phyloP scores from a whole-genome alignment of 2,113 vertebrate species.

The Chloroceryle aenea region DNA sequence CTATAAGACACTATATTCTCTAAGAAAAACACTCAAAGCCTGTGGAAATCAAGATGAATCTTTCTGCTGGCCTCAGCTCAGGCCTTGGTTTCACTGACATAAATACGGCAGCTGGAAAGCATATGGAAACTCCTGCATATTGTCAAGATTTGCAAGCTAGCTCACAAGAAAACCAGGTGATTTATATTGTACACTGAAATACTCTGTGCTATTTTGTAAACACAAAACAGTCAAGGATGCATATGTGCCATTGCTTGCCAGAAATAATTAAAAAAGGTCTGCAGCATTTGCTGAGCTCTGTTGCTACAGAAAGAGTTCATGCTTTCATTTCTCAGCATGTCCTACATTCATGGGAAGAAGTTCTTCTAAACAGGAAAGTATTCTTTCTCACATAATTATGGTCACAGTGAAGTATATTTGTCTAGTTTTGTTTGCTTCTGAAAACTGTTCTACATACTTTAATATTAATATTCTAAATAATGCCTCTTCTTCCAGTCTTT shows the following conservation, averaged over 20 bases:
- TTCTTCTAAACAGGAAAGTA: background rate
- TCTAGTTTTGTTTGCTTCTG: background rate
- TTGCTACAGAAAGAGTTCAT: background rate
- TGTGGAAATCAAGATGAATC: background rate
- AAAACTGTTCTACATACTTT: background rate
- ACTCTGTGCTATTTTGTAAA: background rate
- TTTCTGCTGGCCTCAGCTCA: background rate
- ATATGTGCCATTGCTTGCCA: background rate
- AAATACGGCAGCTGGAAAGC: background rate
- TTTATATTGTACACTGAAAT: background rate
- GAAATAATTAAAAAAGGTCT: background rate
- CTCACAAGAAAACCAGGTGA: background rate
- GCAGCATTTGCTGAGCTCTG: background rate
- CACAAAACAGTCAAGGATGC: background rate
- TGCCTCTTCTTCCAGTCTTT: background rate
- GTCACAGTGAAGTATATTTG: background rate
- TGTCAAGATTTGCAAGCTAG: background rate
- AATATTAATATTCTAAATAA: background rate
- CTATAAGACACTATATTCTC: background rate
- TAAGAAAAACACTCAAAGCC: background rate
- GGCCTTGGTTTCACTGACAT: background rate
- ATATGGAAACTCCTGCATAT: background rate
- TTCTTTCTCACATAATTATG: constrained; percentile 12
- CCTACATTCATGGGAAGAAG: background rate
- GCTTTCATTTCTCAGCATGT: background rate